Base-by-base conservation (phyloP, 37 sponge, comb jelly and placozoan genomes). In the Crambe crambe region DNA sequence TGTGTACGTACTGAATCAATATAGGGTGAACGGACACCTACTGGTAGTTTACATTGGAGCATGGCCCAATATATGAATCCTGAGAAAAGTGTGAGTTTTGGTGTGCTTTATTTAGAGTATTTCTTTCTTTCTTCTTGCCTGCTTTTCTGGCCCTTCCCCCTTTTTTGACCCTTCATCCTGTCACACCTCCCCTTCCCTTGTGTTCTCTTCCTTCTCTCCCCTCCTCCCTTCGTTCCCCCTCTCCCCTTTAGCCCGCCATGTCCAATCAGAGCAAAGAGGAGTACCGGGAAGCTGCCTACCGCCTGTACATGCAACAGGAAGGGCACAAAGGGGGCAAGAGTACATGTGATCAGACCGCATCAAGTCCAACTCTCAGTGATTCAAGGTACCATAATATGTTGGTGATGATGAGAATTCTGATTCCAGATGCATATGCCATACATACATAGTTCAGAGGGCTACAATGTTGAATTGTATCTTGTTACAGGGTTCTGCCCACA, bases 231-330 rank as follows among this genome's bases (percentile, higher is more conserved):
- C 2, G 12, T 22, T n/a, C 41, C 21, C 76, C 3, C 42, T 41
- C 25, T 37, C 18, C 57, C 61, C 63, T 67, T 66, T 37, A 39
- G 54, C n/a, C 30, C 12, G 42, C 43, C 26, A 30, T 69, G 58
- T 47, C 58, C 9, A 47, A 56, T 51, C 80, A 47, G 35, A 56
- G 70, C 70, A 80, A 56, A 54, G 80, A 80, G 47, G 80, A 80
- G 70, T 80, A 81, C 34, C 41, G 72, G 0, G 82, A 81, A 44
- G 83, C 83, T 18, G 74, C 83, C 1, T 73, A 82, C 25, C 44
- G 68, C 0, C 83, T 73, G 23, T 82, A 82, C 74, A 73, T 74
- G 74, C 56, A 81, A n/a, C 81, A 81, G 37, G 83, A 74, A 69
- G 44, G 54, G 6, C 20, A 41, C 34, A 74, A 82, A 66, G 51